Conservation (phyloP, 2,888 invertebrate species). For the Acholoe squamosa region DNA sequence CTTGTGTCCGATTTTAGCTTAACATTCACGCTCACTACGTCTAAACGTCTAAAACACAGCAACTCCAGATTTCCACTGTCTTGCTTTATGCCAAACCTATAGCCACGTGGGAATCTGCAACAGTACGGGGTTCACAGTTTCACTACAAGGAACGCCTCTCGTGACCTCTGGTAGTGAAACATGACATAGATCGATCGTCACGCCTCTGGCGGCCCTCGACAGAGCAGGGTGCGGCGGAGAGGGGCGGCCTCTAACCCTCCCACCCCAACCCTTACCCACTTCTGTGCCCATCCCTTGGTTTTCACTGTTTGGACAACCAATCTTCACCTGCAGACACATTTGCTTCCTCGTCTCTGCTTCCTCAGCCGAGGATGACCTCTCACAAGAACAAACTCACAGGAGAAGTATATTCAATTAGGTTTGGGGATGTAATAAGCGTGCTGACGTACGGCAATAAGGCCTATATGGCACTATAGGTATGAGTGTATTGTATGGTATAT, state of each 20-base stretch:
- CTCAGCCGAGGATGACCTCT: too few species aligned
- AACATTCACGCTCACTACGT: too few species aligned
- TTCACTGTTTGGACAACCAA: background rate
- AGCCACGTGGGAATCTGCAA: too few species aligned
- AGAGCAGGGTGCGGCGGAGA: background rate
- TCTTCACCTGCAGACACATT: background rate
- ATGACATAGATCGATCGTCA: background rate
- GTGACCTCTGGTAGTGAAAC: too few species aligned
- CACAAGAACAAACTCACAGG: background rate
- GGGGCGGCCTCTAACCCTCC: background rate
- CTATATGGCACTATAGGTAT: too few species aligned
- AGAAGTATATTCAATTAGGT: background rate
- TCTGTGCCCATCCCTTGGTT: background rate
- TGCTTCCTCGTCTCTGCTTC: background rate
- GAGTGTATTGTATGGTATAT: too few species aligned
- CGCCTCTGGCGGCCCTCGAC: background rate
- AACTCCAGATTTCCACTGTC: too few species aligned
- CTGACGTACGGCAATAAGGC: background rate
- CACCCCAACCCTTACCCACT: background rate
- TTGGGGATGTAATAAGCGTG: background rate
- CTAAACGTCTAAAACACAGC: too few species aligned
- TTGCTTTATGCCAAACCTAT: too few species aligned
- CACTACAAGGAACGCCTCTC: too few species aligned
- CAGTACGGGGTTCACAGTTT: too few species aligned
- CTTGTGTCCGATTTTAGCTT: too few species aligned